Percentiles rank a stretch among this genome's conserved stretches.
Conservation (phyloP, 1,140 invertebrate species). For the Daktulosphaira vitifoliae region DNA sequence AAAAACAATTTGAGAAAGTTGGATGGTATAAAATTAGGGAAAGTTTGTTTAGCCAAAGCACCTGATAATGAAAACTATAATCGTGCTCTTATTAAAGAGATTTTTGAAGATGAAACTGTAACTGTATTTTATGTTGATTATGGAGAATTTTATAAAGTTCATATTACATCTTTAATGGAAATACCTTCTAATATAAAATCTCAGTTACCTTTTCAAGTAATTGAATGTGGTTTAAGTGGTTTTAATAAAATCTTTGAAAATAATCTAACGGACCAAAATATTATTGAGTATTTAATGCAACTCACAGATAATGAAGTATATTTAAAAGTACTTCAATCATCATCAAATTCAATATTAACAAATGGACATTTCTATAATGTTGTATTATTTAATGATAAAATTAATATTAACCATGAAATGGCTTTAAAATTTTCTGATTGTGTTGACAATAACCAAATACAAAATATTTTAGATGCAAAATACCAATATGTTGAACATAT, state of each 20-base stretch:
- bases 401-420: neutral
- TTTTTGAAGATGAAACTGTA: neutral
- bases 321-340: conserved; percentile 12
- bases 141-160: neutral
- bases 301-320: neutral
- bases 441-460: conserved; percentile 14
- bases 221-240: conserved; percentile 22
- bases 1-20: neutral
- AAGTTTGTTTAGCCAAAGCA: neutral
- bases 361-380: neutral
- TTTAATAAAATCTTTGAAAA: neutral
- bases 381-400: conserved; percentile 17
- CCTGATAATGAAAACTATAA: conserved; percentile 3
- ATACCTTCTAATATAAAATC: conserved; percentile 9
- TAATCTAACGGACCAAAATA: neutral
- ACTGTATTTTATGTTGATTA: neutral
- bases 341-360: neutral
- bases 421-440: neutral
- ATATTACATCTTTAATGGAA: neutral
- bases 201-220: conserved; percentile 23
- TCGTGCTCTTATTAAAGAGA: conserved; percentile 1
- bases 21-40: neutral
- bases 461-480: conserved; percentile 9
- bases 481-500: neutral
- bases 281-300: neutral